A percentile compares a stretch with the other conserved stretches of the same genome.
Conservation (phyloP, 2,113 vertebrate species). For the Bos javanicus region DNA sequence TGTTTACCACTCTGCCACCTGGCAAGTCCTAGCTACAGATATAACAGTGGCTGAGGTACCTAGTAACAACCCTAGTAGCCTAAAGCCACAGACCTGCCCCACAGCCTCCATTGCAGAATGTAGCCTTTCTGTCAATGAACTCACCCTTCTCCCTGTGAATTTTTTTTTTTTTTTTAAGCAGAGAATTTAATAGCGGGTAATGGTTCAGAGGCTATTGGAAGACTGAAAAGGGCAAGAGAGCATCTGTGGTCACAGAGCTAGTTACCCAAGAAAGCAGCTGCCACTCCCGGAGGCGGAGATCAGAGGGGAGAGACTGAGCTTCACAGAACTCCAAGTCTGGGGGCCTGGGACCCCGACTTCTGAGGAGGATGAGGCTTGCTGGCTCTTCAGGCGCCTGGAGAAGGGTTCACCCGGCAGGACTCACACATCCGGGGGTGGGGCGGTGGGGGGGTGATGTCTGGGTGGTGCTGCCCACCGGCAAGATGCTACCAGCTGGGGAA, state of each 20-base stretch:
- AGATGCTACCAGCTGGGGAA: too few species aligned
- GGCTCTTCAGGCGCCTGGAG: neutral
- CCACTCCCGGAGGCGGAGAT: rapidly evolving
- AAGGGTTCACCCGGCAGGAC: neutral
- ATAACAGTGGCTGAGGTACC: neutral
- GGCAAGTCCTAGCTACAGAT: neutral
- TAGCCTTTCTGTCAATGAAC: neutral
- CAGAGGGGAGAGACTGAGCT: too few species aligned
- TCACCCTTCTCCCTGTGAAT: rapidly evolving
- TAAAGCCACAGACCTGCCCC: neutral
- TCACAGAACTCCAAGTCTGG: neutral
- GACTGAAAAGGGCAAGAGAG: too few species aligned
- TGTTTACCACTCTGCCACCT: neutral
- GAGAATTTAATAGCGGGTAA: too few species aligned
- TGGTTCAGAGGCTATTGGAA: too few species aligned
- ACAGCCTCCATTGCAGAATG: neutral
- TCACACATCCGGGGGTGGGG: rapidly evolving
- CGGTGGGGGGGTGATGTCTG: rapidly evolving
- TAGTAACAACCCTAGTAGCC: neutral
- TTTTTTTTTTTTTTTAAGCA: neutral
- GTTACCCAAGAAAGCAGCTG: too few species aligned
- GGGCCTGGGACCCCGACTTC: neutral
- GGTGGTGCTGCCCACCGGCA: neutral
- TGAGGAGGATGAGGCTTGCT: neutral
- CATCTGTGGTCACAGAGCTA: rapidly evolving